A percentile compares a stretch with the other conserved stretches of the same genome.
Conservation (phyloP, 1,140 invertebrate species). For the Drosophila lacertosa region DNA sequence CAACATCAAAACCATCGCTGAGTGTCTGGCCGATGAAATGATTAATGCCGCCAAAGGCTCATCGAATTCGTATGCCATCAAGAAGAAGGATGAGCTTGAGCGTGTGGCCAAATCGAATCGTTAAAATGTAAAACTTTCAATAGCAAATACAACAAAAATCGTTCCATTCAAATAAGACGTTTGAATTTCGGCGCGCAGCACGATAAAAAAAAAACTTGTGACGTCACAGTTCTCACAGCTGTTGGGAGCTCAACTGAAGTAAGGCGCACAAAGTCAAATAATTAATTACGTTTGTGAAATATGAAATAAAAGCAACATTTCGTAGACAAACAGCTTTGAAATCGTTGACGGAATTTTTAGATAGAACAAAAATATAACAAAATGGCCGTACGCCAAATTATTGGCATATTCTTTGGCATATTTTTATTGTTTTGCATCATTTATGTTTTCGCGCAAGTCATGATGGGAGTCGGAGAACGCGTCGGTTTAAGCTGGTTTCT, state of each 20-base stretch:
- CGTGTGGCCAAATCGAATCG: conserved; percentile 99
- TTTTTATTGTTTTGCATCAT: conserved; percentile 74
- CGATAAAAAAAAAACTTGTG: neutral
- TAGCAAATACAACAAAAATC: neutral
- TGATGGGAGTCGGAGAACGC: conserved; percentile 93
- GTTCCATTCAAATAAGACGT: neutral
- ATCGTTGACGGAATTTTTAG: neutral
- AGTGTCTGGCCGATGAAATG: conserved; percentile 99
- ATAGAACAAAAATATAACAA: conserved; percentile 9
- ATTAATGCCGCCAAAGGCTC: conserved; percentile 99
- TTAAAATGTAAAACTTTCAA: conserved; percentile 89
- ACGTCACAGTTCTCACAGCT: neutral
- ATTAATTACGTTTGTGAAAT: neutral
- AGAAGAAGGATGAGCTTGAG: conserved; percentile 99
- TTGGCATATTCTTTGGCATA: conserved; percentile 10
- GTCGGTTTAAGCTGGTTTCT: conserved; percentile 96
- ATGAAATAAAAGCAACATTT: neutral
- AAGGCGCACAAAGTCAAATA: neutral
- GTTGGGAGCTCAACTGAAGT: neutral
- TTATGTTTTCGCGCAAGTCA: conserved; percentile 89
- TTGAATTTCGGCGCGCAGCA: neutral
- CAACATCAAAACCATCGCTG: conserved; percentile 99
- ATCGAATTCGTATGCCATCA: conserved; percentile 99
- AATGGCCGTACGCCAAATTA: conserved; percentile 33
- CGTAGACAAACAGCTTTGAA: neutral